Base-by-base conservation (phyloP, 2,113 vertebrate genomes). In the Engystomops pustulosus region DNA sequence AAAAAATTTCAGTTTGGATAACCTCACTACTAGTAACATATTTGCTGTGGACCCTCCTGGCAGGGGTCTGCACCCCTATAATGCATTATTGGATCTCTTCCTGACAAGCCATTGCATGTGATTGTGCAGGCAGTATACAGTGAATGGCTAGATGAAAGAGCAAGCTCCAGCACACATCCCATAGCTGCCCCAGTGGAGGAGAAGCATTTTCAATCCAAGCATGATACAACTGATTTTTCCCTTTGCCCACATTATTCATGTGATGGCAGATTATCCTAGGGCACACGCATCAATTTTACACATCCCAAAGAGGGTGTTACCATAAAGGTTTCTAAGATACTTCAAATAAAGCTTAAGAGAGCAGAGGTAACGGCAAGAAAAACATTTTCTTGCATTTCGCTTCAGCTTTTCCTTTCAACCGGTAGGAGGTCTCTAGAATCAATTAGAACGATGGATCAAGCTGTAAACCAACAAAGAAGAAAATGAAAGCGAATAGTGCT, bases 391-490 rank as follows among this genome's bases (percentile, higher is more conserved):
- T 76, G 72, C 74, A 70, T 69, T 84, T 84, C 55, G 12, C 32
- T 41, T 69, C 34, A 15, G 62, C 47, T 44, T 55, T 58, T 44
- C 74, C 75, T 78, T 84, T 84, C 74, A 84, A 79, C 74, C 75
- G 67, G 83, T 84, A 84, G 83, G 83, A 79, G 83, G 83, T 84
- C 83, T 70, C 74, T 79, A 78, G 62, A 84, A 84, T 84, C 83
- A 84, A 84, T 84, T 84, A 79, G 74, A 84, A 74, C 83, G 67
- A 79, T 68, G 65, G 83, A 69, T 78, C 47, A 70, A 58, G 74
- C 62, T 70, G 74, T 79, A 79, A 84, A 84, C 83, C 62, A 79
- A 84, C 74, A 84, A 79, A 78, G 75, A 70, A 53, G 44, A 41
- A 78, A 68, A 84, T 84, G 44, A 84, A 82, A 82, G 80, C 6